Conservation (phyloP, 2,797 vertebrate genomes). For the Sebastes hopkinsi region DNA sequence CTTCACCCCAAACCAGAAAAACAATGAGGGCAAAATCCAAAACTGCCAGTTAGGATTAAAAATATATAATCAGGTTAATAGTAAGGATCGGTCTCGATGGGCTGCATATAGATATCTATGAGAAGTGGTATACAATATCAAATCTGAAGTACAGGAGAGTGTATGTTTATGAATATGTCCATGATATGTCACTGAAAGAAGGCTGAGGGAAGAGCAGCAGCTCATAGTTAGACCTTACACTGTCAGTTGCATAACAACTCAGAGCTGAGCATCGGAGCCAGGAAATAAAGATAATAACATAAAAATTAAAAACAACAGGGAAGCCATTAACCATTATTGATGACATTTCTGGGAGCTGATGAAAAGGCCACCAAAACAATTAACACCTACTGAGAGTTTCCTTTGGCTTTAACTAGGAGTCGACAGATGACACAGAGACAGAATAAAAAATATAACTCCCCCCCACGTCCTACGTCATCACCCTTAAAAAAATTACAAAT, state of each 20-base stretch:
- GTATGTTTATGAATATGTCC: background rate
- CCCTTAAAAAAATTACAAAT: too few relatives aligned
- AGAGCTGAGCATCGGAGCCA: background rate
- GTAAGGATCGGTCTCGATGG: background rate
- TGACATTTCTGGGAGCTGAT: slow-evolving; percentile 1
- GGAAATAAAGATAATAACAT: background rate
- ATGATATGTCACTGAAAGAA: background rate
- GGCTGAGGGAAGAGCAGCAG: background rate
- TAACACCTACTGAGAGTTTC: background rate
- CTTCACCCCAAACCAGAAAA: background rate
- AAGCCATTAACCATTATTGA: slow-evolving; percentile 11
- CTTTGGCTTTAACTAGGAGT: background rate
- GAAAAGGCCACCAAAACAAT: slow-evolving; percentile 23
- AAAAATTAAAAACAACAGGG: slow-evolving; percentile 6
- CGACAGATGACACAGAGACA: background rate
- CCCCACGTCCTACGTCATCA: too few relatives aligned
- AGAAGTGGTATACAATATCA: background rate
- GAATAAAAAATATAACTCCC: background rate
- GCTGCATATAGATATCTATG: background rate
- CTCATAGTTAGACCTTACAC: background rate
- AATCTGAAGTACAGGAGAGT: background rate
- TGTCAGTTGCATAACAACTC: background rate
- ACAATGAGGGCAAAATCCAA: background rate
- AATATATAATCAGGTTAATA: background rate
- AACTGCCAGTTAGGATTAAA: background rate